Base-by-base conservation (phyloP, 2,888 invertebrate species). In the Lasioglossum figueresi region DNA sequence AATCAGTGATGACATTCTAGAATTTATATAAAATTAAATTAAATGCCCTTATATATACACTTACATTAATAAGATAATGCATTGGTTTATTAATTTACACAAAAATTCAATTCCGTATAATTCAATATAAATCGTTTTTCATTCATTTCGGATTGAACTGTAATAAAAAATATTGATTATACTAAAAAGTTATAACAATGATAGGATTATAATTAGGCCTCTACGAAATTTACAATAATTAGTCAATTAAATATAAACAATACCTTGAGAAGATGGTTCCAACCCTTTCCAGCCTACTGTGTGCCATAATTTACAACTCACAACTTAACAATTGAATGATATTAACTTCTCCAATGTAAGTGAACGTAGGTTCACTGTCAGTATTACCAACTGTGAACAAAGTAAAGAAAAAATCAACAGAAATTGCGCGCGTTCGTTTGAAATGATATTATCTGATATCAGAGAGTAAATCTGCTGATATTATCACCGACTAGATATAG, bases 1-100 rank as follows among this genome's bases (percentile, higher is more conserved):
- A 23, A 99, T 94, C 56, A 99, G 95, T 8, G 98, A 98, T 90
- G 96, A 96, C 3, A 97, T 96, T 94, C 99, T 98, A 93, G 59
- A 95, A 94, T 87, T 92, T 82, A 89, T 91, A 84, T 82, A 76
- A 76, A 82, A 80, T 74, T 5, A 31, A 27, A 23, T 40, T 45
- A 23, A 23, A 45, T 8, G 12, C 0, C 10, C 8, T 5, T n/a
- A 2, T 3, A 31, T 37, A 37, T 27, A 10, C 8, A 34, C 12
- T 37, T 45, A 10, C 8, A 59, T 19, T 27, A 76, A 19, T 43
- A n/a, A 45, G 16, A 34, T 43, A 68, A 10, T 34, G 8, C 40
- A 40, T 63, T 52, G 4, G 31, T 40, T 27, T 40, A n/a, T 59
- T n/a, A 52, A 14, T 43, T 45, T 34, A 3, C 31, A 76, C 19